Evolutionary conservation across 2,888 invertebrate species (phyloP), one percentile per base, ranked within the genome.

Genomic region (Tenthredo notha): DNA sequence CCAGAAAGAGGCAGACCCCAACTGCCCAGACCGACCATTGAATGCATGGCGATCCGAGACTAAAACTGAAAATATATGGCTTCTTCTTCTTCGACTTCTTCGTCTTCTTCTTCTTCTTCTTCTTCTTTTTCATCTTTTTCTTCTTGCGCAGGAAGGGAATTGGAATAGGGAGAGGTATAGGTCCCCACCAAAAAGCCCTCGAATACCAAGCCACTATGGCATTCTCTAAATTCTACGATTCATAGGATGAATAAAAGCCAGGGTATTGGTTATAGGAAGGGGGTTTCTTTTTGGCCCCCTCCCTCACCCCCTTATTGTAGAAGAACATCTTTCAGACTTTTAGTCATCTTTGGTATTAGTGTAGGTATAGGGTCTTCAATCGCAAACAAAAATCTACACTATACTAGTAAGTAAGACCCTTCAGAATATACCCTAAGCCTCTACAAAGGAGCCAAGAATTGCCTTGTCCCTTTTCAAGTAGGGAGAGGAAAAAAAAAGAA

Each of bases 41-140:
- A 70, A 70, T 83, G 43, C 47, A 40, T 61, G 25, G 61, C 61
- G 61, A 43, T 83, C 83, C 67, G 47, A 83, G 83, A 67, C 83
- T 67, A 83, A 83, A 83, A 83, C 83, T 70, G 67, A 83, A 83
- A 83, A 83, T 83, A 83, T 67, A 83, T 83, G 67, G 83, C 83
- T 83, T 83, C 83, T 18, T 37, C 67, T 67, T 67, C 67, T 33
- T 67, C 67, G n/a, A n/a, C n/a, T 29, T 33, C 67, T 10, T 67
- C 58, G 21, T 65, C 25, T 67, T 61, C 12, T 61, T 18, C 33
- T 40, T 43, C 83, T 83, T 83, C 83, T 18, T 37, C 67, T 67
- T 67, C 67, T 33, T 67, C 67, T n/a, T n/a, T n/a, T 29, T 33
- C 67, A 1, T 67, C 58, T 3, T 65, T 12, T 67, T 61, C 12